Base-by-base conservation (phyloP, 2,888 invertebrate genomes). In the Elmis aenea region DNA sequence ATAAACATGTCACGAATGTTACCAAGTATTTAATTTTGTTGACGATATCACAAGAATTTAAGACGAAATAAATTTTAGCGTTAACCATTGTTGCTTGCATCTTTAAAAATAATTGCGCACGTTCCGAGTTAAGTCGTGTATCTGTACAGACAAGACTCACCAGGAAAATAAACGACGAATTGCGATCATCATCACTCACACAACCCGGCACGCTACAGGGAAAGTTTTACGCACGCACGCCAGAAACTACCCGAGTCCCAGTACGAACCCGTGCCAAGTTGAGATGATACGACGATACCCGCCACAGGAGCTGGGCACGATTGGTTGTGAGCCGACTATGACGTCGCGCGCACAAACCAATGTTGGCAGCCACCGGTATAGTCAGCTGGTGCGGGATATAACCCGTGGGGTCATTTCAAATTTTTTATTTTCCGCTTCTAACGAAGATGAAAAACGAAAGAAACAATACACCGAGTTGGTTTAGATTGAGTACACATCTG, bases 281-380 rank as follows among this genome's bases (percentile, higher is more conserved):
- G 58, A 62, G 60, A 62, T 58, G 64, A 61, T 64, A 64, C 59
- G 55, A 54, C 59, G 61, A 61, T 61, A 60, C 61, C 61, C 63
- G 63, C 62, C 61, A 61, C 61, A 57, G 55, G 57, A 54, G 57
- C 42, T 51, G 56, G 66, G 66, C 66, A 68, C 50, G 57, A 68
- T 69, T 69, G 67, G 69, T 63, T 62, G 62, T 61, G 59, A 59
- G 46, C 47, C 46, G 41, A 39, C 47, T 41, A 54, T 66, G 65
- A 67, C 68, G 68, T 68, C 61, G 60, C 57, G 38, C 43, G 49
- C 52, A 44, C 45, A 55, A 51, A 52, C 62, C 67, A 62, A 65
- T 65, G 52, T 48, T 48, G 47, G 42, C 42, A 49, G 55, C 52
- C 58, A 56, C 58, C 59, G 59, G 61, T 61, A 59, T 61, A 59